phyloP scores from a whole-genome alignment of 2,113 vertebrate species.

The Paracyprichromis sp. region DNA sequence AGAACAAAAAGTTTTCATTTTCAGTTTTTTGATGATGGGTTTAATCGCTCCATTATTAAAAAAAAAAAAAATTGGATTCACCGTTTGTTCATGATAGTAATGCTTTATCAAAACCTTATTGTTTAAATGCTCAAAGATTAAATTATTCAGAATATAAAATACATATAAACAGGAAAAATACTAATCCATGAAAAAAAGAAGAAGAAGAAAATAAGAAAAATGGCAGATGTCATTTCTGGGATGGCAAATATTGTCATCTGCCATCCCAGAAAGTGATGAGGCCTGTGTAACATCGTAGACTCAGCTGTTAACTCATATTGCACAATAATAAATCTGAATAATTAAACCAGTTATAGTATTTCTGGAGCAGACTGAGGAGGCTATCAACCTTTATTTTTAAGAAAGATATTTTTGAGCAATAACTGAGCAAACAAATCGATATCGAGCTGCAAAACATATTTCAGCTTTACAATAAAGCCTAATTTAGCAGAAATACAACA shows the following conservation, averaged over 20 bases:
- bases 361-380: neutral
- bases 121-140: rapidly evolving
- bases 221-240: neutral
- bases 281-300: neutral
- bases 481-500: neutral
- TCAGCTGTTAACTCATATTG: neutral
- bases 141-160: neutral
- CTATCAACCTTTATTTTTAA: neutral
- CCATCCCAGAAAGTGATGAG: neutral
- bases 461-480: neutral
- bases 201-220: neutral
- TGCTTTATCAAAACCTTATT: neutral
- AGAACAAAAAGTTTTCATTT: neutral
- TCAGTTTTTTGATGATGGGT: neutral
- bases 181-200: neutral
- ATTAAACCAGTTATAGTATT: neutral
- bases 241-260: neutral
- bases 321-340: neutral
- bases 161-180: neutral
- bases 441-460: neutral
- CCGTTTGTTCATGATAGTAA: neutral
- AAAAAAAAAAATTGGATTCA: neutral
- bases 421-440: neutral
- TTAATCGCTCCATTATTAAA: neutral
- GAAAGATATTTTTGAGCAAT: neutral